Conservation (phyloP, 2,888 invertebrate species). For the Sinodicranocentrus sp. region DNA sequence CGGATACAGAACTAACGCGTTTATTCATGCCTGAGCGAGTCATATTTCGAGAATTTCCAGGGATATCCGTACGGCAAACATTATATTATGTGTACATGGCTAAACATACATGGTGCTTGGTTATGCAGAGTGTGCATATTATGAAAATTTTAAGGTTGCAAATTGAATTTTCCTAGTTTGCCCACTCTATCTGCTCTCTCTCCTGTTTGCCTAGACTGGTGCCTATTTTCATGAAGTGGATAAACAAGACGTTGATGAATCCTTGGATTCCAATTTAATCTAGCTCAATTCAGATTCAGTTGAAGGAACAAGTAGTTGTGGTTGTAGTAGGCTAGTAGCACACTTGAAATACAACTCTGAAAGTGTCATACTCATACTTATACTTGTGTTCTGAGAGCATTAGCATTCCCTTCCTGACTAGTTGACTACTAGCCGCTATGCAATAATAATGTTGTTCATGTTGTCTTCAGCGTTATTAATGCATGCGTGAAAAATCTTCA, state of each 20-base stretch:
- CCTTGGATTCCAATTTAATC: constrained; percentile 64
- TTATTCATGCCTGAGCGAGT: no score
- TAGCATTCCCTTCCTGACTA: no score
- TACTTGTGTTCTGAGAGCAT: neutral
- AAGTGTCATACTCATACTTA: neutral
- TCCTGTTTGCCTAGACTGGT: no score
- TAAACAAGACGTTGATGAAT: constrained; percentile 24
- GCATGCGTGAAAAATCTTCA: constrained; percentile 2
- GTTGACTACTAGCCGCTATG: no score
- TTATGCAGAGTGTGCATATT: no score
- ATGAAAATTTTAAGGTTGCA: neutral
- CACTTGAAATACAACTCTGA: constrained; percentile 7
- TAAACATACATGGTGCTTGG: no score
- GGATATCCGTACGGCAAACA: no score
- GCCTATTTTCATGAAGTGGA: constrained; percentile 3
- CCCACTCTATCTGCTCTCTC: neutral
- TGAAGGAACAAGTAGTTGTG: neutral
- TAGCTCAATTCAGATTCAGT: constrained; percentile 50
- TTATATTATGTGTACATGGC: no score
- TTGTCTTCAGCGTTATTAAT: neutral
- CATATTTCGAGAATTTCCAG: no score
- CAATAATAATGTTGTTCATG: neutral
- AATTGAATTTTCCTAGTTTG: neutral
- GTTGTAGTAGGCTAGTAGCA: constrained; percentile 19
- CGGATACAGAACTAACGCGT: no score